phyloP scores from a whole-genome alignment of 1,140 invertebrate genomes.

The Triops cancriformis region DNA sequence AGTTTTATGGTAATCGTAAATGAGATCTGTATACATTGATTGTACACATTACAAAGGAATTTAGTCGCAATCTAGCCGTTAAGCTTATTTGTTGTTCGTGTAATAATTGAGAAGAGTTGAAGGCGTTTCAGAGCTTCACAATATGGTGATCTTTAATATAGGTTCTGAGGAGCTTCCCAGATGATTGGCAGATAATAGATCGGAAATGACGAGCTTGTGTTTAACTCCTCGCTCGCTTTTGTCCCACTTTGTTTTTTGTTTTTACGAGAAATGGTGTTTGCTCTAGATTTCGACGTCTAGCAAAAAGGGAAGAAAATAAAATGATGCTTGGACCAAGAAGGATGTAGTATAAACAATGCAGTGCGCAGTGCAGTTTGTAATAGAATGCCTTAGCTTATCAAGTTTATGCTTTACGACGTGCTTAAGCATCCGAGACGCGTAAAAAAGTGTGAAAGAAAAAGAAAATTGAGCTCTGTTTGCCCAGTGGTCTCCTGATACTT shows the following conservation, averaged over 20 bases:
- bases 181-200: no score
- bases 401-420: background rate
- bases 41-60: constrained; percentile 11
- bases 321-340: background rate
- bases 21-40: background rate
- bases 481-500: background rate
- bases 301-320: background rate
- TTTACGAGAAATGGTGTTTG: no score
- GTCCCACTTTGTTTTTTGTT: no score
- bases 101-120: no score
- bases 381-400: background rate
- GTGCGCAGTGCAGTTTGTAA: background rate
- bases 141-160: no score
- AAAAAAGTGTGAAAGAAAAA: background rate
- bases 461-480: background rate
- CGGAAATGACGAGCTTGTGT: no score
- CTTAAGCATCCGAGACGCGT: background rate
- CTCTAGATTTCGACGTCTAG: no score
- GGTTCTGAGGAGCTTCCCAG: no score
- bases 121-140: no score
- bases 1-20: background rate
- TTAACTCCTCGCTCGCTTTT: no score
- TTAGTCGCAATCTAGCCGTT: background rate
- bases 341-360: background rate
- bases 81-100: background rate